A percentile compares a stretch with the other conserved stretches of the same genome.
Evolutionary conservation across 2,888 invertebrate genomes (phyloP).

Genomic region (Mimachlamys varia): DNA sequence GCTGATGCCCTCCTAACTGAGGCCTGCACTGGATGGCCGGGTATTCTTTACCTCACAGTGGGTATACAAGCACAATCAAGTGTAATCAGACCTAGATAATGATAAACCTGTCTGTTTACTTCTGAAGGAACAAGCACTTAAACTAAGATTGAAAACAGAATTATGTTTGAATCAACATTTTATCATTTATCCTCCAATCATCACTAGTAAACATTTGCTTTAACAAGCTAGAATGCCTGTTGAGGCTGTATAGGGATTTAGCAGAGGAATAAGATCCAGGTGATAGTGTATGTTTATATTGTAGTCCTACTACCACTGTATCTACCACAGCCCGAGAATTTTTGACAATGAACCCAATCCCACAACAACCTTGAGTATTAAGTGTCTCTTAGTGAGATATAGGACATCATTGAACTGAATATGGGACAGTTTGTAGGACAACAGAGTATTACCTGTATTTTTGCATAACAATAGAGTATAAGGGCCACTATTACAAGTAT

Average conservation of each 20-base stretch:
- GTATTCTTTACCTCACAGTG: constrained; percentile 20
- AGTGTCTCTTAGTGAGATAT: background rate
- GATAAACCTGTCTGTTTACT: background rate
- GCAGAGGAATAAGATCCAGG: background rate
- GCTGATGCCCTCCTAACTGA: background rate
- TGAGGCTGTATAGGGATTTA: background rate
- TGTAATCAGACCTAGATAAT: constrained; percentile 19
- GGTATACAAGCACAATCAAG: background rate
- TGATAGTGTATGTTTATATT: too few species aligned
- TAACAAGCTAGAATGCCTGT: background rate
- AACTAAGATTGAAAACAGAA: background rate
- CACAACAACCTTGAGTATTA: background rate
- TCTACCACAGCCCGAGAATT: background rate
- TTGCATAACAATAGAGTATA: background rate
- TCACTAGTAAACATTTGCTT: background rate
- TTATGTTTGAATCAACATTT: background rate
- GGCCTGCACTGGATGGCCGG: background rate
- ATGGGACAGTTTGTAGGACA: background rate
- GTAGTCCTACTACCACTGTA: too few species aligned
- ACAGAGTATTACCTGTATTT: background rate
- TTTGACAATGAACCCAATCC: background rate
- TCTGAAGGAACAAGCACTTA: background rate
- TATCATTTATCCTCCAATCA: background rate
- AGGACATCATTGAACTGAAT: background rate
- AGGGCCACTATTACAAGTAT: background rate